Percentiles rank a stretch among this genome's conserved stretches.
Conservation (phyloP, 2,797 vertebrate genomes). For the Octomys mimax region DNA sequence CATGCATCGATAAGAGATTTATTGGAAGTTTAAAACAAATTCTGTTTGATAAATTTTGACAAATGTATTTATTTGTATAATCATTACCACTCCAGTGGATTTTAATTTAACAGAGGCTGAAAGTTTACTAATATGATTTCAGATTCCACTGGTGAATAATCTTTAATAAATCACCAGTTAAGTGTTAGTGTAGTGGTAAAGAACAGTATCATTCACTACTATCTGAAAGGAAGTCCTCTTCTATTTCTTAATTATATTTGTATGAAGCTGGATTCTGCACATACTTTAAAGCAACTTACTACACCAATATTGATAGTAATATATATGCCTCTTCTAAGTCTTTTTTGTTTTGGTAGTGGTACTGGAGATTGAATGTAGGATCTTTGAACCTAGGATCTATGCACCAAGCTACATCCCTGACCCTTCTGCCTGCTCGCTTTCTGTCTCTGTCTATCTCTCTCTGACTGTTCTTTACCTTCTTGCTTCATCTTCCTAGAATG, state of each 20-base stretch:
- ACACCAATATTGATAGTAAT: background rate
- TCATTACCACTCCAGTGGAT: background rate
- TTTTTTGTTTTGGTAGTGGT: background rate
- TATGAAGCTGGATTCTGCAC: background rate
- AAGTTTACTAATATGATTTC: constrained; percentile 18
- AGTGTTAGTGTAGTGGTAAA: constrained; percentile 7
- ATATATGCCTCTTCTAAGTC: background rate
- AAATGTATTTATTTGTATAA: background rate
- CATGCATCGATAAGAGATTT: background rate
- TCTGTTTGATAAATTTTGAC: constrained; percentile 41
- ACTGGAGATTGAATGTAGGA: background rate
- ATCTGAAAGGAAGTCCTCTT: background rate
- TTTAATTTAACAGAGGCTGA: background rate
- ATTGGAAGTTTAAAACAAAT: background rate
- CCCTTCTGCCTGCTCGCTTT: background rate
- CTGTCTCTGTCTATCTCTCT: background rate
- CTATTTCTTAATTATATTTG: background rate
- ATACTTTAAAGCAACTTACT: background rate
- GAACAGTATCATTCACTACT: background rate
- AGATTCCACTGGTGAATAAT: background rate
- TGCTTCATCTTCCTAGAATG: background rate
- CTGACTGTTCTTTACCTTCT: background rate
- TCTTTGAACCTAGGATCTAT: background rate
- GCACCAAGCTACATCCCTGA: background rate
- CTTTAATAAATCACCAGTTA: background rate